Conservation (phyloP, 2,113 vertebrate species). For the Melanocharis versteri region DNA sequence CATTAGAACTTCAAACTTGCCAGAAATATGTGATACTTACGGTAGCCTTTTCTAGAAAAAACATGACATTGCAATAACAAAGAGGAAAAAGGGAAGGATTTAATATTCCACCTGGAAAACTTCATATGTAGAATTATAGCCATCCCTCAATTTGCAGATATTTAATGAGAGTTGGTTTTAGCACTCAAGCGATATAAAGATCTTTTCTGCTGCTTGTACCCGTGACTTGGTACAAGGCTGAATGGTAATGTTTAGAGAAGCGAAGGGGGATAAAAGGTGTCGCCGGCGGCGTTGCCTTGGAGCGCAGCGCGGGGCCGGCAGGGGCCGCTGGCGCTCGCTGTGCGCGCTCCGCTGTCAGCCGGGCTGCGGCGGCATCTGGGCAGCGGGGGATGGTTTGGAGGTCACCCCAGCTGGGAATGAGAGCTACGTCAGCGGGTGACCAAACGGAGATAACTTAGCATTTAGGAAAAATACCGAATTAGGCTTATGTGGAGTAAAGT, state of each 20-base stretch:
- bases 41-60: not conserved
- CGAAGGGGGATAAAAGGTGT: fast-evolving
- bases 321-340: not conserved
- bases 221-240: not conserved
- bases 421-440: not conserved
- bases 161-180: not conserved
- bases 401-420: not conserved
- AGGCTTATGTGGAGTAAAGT: not conserved
- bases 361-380: fast-evolving
- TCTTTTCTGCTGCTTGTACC: fast-evolving
- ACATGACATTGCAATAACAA: not conserved
- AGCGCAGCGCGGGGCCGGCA: not conserved
- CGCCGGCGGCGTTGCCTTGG: fast-evolving
- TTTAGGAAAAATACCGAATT: not conserved
- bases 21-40: not conserved
- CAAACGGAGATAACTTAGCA: not conserved
- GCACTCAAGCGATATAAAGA: not conserved
- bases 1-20: not conserved
- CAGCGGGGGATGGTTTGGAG: no score
- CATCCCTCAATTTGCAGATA: not conserved
- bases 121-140: not conserved
- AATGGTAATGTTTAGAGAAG: not conserved
- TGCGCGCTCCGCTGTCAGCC: no score
- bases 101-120: not conserved
- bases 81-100: not conserved